Evolutionary conservation across 2,797 vertebrate genomes (phyloP).

Genomic region (Arctocebus calabarensis): DNA sequence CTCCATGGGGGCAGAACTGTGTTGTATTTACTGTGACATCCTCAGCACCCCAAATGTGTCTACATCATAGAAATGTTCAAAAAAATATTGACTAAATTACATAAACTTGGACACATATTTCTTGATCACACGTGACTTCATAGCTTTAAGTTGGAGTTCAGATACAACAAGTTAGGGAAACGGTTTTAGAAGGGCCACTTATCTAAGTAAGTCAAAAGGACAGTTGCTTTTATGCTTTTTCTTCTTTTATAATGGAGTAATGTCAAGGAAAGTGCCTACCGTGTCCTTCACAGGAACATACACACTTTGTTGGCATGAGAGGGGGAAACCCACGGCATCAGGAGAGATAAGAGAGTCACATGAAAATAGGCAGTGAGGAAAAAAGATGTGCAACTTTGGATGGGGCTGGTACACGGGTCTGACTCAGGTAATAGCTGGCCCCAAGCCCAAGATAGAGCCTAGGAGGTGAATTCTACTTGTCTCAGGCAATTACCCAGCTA

Average conservation of each 20-base stretch:
- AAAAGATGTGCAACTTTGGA: not conserved
- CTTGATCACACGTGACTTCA: not conserved
- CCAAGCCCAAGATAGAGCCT: not conserved
- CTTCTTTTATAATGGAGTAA: not conserved
- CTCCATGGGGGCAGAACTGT: not conserved
- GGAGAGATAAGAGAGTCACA: not conserved
- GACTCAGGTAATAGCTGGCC: not conserved
- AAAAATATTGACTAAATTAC: not conserved
- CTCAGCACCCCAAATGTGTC: not conserved
- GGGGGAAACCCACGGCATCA: not conserved
- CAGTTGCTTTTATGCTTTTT: not conserved
- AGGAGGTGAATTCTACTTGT: not conserved
- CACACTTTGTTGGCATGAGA: not conserved
- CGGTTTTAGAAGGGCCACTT: not conserved
- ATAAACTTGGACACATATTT: not conserved
- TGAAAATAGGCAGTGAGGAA: not conserved
- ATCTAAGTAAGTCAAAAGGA: conserved; percentile 30
- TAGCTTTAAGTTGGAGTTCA: not conserved
- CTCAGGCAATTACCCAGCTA: not conserved
- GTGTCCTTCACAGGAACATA: not conserved
- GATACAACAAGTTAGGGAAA: conserved; percentile 16
- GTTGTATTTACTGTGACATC: not conserved
- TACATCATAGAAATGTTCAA: not conserved
- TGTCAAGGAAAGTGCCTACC: not conserved
- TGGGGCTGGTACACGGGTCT: not conserved